phyloP scores from a whole-genome alignment of 2,797 vertebrate species.

The Spinus olivaceus region DNA sequence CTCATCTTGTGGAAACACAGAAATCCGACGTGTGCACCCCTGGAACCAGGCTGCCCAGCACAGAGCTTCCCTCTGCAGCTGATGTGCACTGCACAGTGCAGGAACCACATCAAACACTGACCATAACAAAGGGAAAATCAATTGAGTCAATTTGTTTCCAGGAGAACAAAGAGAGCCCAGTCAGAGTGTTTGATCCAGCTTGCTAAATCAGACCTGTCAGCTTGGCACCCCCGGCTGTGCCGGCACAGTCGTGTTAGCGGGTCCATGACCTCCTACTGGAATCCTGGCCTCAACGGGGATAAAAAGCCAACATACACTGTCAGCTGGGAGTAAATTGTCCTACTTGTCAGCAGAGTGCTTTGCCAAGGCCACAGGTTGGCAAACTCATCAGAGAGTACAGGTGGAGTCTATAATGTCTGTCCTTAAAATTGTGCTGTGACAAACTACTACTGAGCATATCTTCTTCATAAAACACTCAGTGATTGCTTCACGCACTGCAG shows the following conservation, averaged over 20 bases:
- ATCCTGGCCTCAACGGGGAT: background rate
- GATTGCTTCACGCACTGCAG: background rate
- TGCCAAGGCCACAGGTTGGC: background rate
- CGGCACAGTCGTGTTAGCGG: fast-evolving
- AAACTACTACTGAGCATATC: background rate
- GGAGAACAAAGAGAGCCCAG: background rate
- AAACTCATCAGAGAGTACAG: background rate
- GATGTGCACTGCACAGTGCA: background rate
- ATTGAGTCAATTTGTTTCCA: background rate
- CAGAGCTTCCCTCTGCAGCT: background rate
- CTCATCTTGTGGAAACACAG: background rate
- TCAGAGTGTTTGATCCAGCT: background rate
- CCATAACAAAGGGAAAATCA: background rate
- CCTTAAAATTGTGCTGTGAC: background rate
- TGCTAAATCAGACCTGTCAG: background rate
- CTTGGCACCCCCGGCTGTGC: background rate
- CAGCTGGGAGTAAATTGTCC: background rate
- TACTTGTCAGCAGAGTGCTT: background rate
- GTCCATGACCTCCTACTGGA: background rate
- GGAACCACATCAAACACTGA: background rate
- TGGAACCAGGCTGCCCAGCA: background rate
- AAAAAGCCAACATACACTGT: background rate
- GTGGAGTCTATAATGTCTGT: background rate
- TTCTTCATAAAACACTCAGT: background rate
- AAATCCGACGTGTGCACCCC: fast-evolving